Conservation (phyloP, 2,888 invertebrate genomes). For the Napeogenes inachia region DNA sequence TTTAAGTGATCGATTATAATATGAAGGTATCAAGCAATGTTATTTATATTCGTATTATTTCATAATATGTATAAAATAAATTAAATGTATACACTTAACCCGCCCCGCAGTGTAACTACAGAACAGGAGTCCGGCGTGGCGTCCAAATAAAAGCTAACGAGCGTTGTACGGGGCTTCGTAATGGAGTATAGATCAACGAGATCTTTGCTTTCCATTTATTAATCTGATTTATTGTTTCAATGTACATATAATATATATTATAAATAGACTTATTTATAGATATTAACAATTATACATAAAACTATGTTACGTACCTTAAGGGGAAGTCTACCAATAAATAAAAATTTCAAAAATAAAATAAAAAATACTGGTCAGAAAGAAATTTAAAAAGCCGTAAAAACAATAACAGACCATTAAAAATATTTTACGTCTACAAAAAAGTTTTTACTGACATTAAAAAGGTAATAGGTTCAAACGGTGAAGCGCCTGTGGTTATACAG, state of each 20-base stretch:
- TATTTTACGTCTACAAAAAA: too few relatives aligned
- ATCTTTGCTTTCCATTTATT: constrained; percentile 24
- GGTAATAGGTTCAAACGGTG: background rate
- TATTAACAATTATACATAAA: too few relatives aligned
- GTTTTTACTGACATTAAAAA: background rate
- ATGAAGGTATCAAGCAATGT: background rate
- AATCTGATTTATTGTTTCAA: background rate
- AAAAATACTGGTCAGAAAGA: too few relatives aligned
- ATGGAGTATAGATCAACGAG: constrained; percentile 56
- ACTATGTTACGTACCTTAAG: too few relatives aligned
- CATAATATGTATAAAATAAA: background rate
- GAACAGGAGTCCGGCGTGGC: constrained; percentile 67
- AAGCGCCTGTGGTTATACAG: constrained; percentile 39
- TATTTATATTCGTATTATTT: background rate
- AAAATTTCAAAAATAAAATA: too few relatives aligned
- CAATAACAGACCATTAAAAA: too few relatives aligned
- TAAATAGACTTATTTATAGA: background rate
- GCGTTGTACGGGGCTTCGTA: constrained; percentile 66
- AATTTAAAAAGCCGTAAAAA: too few relatives aligned
- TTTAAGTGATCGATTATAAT: too few relatives aligned
- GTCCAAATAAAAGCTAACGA: constrained; percentile 75
- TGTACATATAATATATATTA: background rate
- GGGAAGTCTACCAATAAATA: too few relatives aligned
- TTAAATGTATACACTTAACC: constrained; percentile 7
- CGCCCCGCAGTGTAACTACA: constrained; percentile 47